Evolutionary conservation across 92 coral and sea anemone genomes (phyloP), one percentile per base, ranked within the genome.

Genomic region (Epizoanthus illoricatus): DNA sequence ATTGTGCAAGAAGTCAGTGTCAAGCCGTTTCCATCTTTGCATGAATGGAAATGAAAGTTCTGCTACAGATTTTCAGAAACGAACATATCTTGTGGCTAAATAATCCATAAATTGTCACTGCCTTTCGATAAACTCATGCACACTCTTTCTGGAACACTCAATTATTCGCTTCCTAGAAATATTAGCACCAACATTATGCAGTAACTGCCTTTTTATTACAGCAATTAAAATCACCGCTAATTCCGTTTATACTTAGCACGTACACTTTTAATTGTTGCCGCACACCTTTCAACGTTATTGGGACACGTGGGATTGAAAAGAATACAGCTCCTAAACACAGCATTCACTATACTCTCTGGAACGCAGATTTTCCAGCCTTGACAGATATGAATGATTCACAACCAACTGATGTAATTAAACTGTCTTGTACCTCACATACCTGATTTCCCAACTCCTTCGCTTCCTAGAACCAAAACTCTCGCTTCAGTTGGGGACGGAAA

Each of bases 391-490:
- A 8, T 49, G 56, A 7, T 8, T 49, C 1, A 49, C 9, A 49
- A 49, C 56, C 56, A 55, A 74, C 41, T 33, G 65, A 33, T 13
- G 7, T 5, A 57, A 28, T 24, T 36, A 36, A 55, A 43, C n/a
- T 21, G 56, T 33, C 11, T 10, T 24, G 4, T 4, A 10, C 42
- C 33, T n/a, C 39, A 57, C 92, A 12, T 75, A 95, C 98, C 98
- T 33, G 98, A 93, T 81, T 95, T 95, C 56, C 98, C 98, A 10
- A 95, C 98, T 19, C 89, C 94, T 59, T 94, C 88, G 69, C 97
- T 94, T 36, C 98, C 98, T 20, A 95, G 83, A 24, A 91, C 94
- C 79, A 95, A 85, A 63, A 95, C 86, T 68, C 94, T 87, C 7
- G 91, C 98, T 57, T 95, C 98, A 47, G 95, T 85, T 2, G 89